Evolutionary conservation across 2,797 vertebrate species (phyloP).

Genomic region (Enoplosus armatus): DNA sequence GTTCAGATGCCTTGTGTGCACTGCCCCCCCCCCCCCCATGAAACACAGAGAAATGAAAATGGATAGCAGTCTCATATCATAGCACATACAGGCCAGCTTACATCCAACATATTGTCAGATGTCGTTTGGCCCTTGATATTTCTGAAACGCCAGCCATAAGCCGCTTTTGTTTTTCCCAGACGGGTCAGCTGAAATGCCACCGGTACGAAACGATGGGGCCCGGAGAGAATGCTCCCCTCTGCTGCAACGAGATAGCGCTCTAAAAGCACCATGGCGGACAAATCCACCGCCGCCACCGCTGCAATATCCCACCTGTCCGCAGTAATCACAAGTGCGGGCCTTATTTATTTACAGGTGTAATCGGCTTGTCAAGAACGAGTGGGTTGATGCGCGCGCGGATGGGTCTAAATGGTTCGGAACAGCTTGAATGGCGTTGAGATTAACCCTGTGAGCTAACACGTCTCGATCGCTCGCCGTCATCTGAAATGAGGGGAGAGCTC

Average conservation of each 20-base stretch:
- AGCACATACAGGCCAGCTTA: constrained; percentile 42
- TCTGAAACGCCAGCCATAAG: constrained; percentile 52
- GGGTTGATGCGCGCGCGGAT: constrained; percentile 42
- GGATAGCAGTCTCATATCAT: constrained; percentile 43
- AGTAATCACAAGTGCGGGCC: constrained; percentile 32
- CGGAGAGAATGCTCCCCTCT: constrained; percentile 46
- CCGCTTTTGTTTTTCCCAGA: constrained; percentile 64
- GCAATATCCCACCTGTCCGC: constrained; percentile 49
- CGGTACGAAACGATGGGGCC: constrained; percentile 48
- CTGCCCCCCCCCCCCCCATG: not conserved
- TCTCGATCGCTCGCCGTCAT: constrained; percentile 76
- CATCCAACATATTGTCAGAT: constrained; percentile 58
- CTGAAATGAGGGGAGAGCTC: constrained; percentile 71
- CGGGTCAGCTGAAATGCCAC: constrained; percentile 64
- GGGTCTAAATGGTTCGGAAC: constrained; percentile 59
- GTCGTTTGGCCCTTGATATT: constrained; percentile 64
- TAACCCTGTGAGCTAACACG: constrained; percentile 63
- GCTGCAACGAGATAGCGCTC: constrained; percentile 41
- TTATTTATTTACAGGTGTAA: constrained; percentile 73
- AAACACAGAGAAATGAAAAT: constrained; percentile 28
- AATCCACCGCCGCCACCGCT: not conserved
- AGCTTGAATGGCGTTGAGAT: constrained; percentile 63
- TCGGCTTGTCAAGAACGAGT: constrained; percentile 64
- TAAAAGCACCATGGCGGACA: constrained; percentile 30
- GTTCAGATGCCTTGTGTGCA: too few relatives aligned